Evolutionary conservation across 2,113 vertebrate species (phyloP).

Genomic region (Crypturellus undulatus): DNA sequence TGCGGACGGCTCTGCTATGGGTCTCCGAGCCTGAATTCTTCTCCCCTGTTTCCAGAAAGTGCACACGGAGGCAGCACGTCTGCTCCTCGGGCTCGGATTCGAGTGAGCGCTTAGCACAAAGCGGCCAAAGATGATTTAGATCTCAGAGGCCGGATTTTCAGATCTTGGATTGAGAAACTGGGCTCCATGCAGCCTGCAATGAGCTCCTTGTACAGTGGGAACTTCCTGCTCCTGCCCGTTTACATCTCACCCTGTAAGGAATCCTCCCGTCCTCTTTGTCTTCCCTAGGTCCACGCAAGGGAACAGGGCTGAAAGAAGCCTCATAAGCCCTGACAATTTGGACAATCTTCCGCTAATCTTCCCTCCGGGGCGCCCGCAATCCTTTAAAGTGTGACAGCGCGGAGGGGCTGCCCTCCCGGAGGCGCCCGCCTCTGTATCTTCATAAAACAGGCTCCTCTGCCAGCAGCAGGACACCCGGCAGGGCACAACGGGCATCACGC

Average conservation of each 20-base stretch:
- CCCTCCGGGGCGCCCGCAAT: constrained; percentile 68
- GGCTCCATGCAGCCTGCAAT: not conserved
- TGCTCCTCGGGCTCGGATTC: not conserved
- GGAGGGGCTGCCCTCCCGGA: constrained; percentile 30
- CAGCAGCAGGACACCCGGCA: not conserved
- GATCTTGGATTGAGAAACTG: not conserved
- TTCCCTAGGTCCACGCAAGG: not conserved
- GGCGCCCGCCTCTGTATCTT: constrained; percentile 21
- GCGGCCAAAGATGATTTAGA: not conserved
- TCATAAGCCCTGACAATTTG: constrained; percentile 22
- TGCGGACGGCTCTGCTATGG: not conserved
- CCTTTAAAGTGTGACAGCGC: constrained; percentile 70
- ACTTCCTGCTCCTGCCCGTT: not conserved
- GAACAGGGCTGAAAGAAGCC: constrained; percentile 44
- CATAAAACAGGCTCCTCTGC: constrained; percentile 39
- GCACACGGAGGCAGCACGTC: rapidly evolving
- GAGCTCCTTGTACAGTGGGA: not conserved
- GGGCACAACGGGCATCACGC: not conserved
- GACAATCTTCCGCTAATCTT: constrained; percentile 62
- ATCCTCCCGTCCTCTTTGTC: not conserved
- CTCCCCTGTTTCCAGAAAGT: not conserved
- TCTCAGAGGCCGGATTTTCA: not conserved
- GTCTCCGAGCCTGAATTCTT: not conserved
- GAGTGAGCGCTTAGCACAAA: not conserved
- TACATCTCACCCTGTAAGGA: not conserved